Conservation (phyloP, 2,113 vertebrate species). For the Grantiella picta region DNA sequence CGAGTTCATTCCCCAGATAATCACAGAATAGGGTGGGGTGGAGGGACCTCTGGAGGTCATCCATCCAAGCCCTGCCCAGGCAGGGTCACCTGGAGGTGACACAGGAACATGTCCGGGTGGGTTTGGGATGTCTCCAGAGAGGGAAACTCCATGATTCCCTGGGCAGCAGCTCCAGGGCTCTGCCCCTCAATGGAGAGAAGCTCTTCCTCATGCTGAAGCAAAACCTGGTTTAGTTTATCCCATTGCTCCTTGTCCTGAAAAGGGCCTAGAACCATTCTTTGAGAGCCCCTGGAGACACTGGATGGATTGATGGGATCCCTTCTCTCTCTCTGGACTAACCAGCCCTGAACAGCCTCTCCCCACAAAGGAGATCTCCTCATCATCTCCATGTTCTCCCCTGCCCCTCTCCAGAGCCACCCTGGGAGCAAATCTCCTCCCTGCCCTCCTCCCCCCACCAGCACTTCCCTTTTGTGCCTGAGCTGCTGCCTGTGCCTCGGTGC, state of each 20-base stretch:
- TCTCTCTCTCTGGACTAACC: neutral
- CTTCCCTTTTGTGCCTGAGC: neutral
- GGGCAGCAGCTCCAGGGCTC: neutral
- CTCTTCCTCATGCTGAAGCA: neutral
- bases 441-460: neutral
- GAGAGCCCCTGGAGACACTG: neutral
- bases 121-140: neutral
- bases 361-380: neutral
- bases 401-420: neutral
- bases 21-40: rapidly evolving
- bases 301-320: neutral
- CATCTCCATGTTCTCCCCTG: neutral
- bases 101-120: rapidly evolving
- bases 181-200: neutral
- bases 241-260: neutral
- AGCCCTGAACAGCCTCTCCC: neutral
- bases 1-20: neutral
- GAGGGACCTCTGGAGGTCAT: neutral
- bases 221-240: neutral
- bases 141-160: rapidly evolving
- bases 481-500: constrained; percentile 11
- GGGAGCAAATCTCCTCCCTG: neutral
- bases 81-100: neutral
- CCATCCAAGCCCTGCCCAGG: neutral
- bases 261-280: neutral